Evolutionary conservation across 2,797 vertebrate species (phyloP).

Genomic region (Neoniphon sammara): DNA sequence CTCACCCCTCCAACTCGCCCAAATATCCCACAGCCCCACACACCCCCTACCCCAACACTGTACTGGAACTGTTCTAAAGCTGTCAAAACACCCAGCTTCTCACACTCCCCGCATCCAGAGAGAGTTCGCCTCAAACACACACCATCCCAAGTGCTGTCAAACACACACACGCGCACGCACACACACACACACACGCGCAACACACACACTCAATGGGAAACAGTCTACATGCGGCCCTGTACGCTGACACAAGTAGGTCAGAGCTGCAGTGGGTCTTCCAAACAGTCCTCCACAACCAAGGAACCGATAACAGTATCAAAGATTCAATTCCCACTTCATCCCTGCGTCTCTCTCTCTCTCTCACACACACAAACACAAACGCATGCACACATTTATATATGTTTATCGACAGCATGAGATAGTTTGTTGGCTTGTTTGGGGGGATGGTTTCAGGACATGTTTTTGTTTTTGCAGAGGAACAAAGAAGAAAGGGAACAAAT

Average conservation of each 20-base stretch:
- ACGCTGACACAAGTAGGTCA: conserved; percentile 82
- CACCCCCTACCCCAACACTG: conserved; percentile 66
- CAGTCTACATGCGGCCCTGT: conserved; percentile 37
- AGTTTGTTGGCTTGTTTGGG: conserved; percentile 10
- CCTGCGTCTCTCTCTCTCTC: conserved; percentile 32
- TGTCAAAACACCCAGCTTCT: conserved; percentile 83
- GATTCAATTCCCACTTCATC: conserved; percentile 74
- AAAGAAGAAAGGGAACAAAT: conserved; percentile 14
- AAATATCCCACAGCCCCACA: conserved; percentile 63
- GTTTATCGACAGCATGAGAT: conserved; percentile 28
- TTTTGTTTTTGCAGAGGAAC: conserved; percentile 13
- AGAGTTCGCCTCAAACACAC: conserved; percentile 66
- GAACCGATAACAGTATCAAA: conserved; percentile 75
- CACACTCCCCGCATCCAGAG: conserved; percentile 72
- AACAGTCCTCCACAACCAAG: conserved; percentile 69
- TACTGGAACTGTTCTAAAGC: conserved; percentile 77
- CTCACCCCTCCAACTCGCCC: conserved; percentile 58
- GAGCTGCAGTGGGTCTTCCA: conserved; percentile 77
- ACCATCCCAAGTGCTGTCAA: conserved; percentile 24
- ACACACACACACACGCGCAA: conserved; percentile 27
- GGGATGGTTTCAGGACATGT: conserved; percentile 1
- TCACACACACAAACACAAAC: conserved; percentile 26
- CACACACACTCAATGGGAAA: conserved; percentile 53
- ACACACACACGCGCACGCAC: conserved; percentile 49
- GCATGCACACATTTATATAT: background rate